These are phyloP conservation scores for Scylla paramamosain DNA, from an alignment of 1,140 invertebrate species.

Conservation along the genomic window DNA sequence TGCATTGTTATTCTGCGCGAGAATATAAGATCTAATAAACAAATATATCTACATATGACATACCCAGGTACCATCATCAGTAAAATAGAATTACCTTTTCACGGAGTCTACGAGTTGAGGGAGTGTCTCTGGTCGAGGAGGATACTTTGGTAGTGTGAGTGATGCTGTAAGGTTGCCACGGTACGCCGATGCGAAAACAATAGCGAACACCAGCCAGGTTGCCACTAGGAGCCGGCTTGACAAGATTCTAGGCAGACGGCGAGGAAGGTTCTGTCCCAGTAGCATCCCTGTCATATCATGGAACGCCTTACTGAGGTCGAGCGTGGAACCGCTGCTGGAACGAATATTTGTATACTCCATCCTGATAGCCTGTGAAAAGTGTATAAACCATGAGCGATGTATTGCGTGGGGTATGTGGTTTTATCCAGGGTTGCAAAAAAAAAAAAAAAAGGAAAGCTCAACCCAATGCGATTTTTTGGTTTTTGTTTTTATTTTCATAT, in stretches of 20 bases:
- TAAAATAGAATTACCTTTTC: background rate
- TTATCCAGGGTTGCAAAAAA: too few relatives aligned
- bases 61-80: too few relatives aligned
- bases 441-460: too few relatives aligned
- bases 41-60: too few relatives aligned
- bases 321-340: background rate
- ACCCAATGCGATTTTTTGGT: too few relatives aligned
- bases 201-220: slow-evolving; percentile 56
- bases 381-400: too few relatives aligned
- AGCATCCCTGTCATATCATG: slow-evolving; percentile 45
- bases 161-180: slow-evolving; percentile 58
- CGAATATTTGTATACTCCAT: background rate
- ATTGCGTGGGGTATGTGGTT: too few relatives aligned
- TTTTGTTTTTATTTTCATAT: too few relatives aligned
- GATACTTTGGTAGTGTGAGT: slow-evolving; percentile 62
- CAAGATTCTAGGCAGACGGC: slow-evolving; percentile 3
- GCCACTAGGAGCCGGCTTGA: slow-evolving; percentile 36
- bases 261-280: slow-evolving; percentile 55
- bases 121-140: slow-evolving; percentile 47
- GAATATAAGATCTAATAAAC: background rate
- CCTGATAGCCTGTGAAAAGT: background rate
- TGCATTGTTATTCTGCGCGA: slow-evolving; percentile 36
- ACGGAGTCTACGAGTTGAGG: background rate
- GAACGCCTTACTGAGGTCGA: background rate
- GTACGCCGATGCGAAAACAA: slow-evolving; percentile 51